Base-by-base conservation (phyloP, 2,888 invertebrate genomes). In the Himalopsyche japonica region DNA sequence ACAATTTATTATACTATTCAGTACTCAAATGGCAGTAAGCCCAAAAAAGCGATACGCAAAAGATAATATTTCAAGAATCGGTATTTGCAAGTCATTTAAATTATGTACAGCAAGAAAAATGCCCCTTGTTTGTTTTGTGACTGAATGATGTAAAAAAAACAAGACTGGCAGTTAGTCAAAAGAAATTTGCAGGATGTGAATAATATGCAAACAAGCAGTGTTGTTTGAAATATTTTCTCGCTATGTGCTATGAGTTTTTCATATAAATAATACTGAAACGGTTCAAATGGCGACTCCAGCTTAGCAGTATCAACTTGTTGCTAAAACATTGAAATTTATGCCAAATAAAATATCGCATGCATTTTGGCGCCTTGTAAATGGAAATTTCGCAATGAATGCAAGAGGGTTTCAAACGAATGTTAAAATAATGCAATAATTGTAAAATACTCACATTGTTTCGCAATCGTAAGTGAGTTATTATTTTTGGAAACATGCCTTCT, bases 261-360 rank as follows among this genome's bases (percentile, higher is more conserved):
- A 81, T 82, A 82, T 80, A 85, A 85, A 82, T 82, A 84, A 82
- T 80, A 32, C 82, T 49, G 84, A 84, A 82, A 77, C 82, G 27
- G 80, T 83, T 83, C 49, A 49, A 49, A 48, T 15, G 80, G 64
- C 76, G 43, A 78, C 80, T 57, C 85, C 85, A 64, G 84, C 81
- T 57, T 70, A 76, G 83, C 76, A 64, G 24, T 76, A 43, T 79
- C 83, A 76, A 85, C 85, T 85, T 85, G 85, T 85, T 85, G 85
- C 85, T 85, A 83, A 83, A 81, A 83, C 79, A 85, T 83, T 81
- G 79, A 79, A 79, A 85, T 83, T 83, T 85, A 85, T 85, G 82
- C 85, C 83, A 82, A 85, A 85, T 85, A 85, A 86, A 85, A 85
- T 85, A 85, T 85, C 79, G 86, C 86, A 80, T 86, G 84, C 86